Evolutionary conservation across 2,113 vertebrate genomes (phyloP).

Genomic region (Onychostoma macrolepis): DNA sequence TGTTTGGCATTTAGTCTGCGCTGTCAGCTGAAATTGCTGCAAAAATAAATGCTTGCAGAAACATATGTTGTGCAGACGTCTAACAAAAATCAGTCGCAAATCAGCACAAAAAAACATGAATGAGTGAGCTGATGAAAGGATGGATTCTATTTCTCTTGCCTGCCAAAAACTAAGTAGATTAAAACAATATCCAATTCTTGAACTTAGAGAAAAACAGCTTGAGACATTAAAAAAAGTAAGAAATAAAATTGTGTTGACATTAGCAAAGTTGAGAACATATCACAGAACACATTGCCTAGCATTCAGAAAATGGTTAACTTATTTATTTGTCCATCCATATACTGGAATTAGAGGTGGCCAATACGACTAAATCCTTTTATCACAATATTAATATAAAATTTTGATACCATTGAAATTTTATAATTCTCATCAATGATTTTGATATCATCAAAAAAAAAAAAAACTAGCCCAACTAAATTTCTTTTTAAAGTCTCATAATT

Average conservation of each 20-base stretch:
- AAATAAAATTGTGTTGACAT: not conserved
- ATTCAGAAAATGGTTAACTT: not conserved
- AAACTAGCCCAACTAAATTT: no score
- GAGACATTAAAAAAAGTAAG: not conserved
- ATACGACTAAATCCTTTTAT: no score
- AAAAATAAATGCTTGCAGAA: conserved; percentile 48
- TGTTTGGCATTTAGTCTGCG: conserved; percentile 42
- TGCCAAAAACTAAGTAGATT: conserved; percentile 32
- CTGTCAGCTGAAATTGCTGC: conserved; percentile 47
- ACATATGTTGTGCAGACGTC: conserved; percentile 50
- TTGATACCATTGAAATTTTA: no score
- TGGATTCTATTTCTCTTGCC: conserved; percentile 6
- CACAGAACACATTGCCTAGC: not conserved
- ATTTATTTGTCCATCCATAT: not conserved
- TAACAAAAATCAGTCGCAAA: conserved; percentile 14
- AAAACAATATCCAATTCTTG: conserved; percentile 1
- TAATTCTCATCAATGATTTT: no score
- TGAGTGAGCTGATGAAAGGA: conserved; percentile 36
- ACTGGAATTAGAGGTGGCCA: no score
- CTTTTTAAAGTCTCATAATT: no score
- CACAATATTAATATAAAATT: no score
- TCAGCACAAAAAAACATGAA: conserved; percentile 31
- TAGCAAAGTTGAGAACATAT: not conserved
- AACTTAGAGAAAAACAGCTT: conserved; percentile 20
- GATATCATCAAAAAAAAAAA: no score